Conservation (phyloP, 2,113 vertebrate species). For the Ranitomeya imitator region DNA sequence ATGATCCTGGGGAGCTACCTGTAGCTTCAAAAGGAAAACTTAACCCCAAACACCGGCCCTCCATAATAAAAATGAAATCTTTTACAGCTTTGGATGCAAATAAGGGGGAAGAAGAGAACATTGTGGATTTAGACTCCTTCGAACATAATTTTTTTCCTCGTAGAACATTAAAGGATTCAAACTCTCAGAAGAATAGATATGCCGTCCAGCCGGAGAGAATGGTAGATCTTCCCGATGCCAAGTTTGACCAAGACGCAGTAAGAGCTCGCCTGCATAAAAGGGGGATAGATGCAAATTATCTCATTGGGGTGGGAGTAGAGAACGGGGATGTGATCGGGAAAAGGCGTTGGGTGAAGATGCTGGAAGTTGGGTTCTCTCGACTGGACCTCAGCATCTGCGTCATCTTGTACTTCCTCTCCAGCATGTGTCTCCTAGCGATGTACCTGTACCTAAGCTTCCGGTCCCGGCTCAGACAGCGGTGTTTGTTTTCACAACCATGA, state of each 20-base stretch:
- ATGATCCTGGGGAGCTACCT: neutral
- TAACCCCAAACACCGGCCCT: conserved; percentile 55
- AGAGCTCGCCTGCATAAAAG: conserved; percentile 63
- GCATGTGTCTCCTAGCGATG: conserved; percentile 83
- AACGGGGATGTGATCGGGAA: neutral
- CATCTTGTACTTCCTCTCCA: conserved; percentile 84
- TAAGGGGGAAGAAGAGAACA: conserved; percentile 69
- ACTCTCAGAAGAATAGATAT: conserved; percentile 60
- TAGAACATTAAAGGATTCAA: conserved; percentile 71
- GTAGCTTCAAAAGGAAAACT: conserved; percentile 41
- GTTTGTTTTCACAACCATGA: neutral
- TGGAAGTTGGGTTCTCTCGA: conserved; percentile 83
- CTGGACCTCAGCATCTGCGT: conserved; percentile 88
- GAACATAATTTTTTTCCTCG: conserved; percentile 78
- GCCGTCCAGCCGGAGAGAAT: conserved; percentile 47
- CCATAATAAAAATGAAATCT: conserved; percentile 68
- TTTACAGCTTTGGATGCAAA: conserved; percentile 40
- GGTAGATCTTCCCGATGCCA: conserved; percentile 18
- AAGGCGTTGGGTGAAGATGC: conserved; percentile 76
- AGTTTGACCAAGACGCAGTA: conserved; percentile 55
- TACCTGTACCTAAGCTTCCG: conserved; percentile 84
- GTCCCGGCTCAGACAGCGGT: conserved; percentile 64
- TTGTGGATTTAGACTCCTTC: conserved; percentile 85
- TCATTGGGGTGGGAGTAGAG: conserved; percentile 49
- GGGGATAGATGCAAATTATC: conserved; percentile 63